Evolutionary conservation across 2,113 vertebrate species (phyloP).

Genomic region (Pelecanus crispus): DNA sequence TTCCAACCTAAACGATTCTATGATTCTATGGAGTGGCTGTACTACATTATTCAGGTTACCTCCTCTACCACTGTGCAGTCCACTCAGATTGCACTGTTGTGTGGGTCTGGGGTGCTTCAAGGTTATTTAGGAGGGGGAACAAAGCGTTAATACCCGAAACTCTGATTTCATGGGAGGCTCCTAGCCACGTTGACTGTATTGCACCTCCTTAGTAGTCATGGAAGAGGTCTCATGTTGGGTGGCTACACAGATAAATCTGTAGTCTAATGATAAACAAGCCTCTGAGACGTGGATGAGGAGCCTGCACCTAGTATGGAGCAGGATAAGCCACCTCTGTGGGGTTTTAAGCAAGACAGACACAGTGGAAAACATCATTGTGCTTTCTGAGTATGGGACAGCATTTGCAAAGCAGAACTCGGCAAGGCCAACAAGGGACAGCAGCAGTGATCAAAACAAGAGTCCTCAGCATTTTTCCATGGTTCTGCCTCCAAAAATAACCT

Average conservation of each 20-base stretch:
- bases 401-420: not conserved
- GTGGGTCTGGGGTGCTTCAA: not conserved
- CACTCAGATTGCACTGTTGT: not conserved
- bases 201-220: not conserved
- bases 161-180: not conserved
- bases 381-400: not conserved
- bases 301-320: not conserved
- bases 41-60: not conserved
- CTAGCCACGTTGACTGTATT: accelerated
- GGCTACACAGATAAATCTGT: not conserved
- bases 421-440: not conserved
- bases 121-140: not conserved
- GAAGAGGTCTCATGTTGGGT: not conserved
- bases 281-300: not conserved
- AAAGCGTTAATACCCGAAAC: not conserved
- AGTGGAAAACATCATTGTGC: not conserved
- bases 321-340: not conserved
- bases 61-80: not conserved
- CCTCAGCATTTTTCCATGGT: not conserved
- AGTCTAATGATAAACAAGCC: not conserved
- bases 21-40: not conserved
- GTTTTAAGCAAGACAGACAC: not conserved
- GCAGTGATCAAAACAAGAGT: not conserved
- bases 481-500: not conserved
- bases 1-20: no score